Evolutionary conservation across 2,113 vertebrate genomes (phyloP), one percentile per base, ranked within the genome.

Genomic region (Antechinus stuartii): DNA sequence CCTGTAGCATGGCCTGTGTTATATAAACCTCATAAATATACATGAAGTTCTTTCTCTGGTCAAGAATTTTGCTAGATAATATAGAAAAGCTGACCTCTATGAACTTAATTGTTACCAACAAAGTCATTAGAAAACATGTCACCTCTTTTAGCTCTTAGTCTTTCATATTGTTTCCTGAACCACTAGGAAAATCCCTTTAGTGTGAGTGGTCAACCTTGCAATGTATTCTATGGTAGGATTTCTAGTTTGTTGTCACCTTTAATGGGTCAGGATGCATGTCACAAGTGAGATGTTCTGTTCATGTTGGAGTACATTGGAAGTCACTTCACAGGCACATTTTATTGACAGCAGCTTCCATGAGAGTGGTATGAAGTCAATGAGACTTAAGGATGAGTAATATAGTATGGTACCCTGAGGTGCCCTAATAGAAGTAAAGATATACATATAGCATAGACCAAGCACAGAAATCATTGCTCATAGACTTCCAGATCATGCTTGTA

Each of bases 241-340:
- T 90, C 91, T 92, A 93, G 84, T 0, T 54, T 68, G 89, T 54
- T 93, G 68, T 93, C 92, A 92, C 95, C 89, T 93, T 96, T 92
- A 91, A 95, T 95, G 92, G 91, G 94, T 95, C 95, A 95, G 96
- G 94, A 90, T 61, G 56, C 92, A 84, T 42, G 68, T 22, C 35
- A 35, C 61, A 23, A 42, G 35, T 84, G 68, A 97, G 96, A 23
- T 57, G 68, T 94, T 94, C 94, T 76, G 95, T 92, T 95, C 96
- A 93, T 49, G 53, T 25, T 91, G 93, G 55, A 96, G 76, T 46
- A 50, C n/a, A 89, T 94, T 90, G 94, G 96, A 55, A 96, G 96
- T 96, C 95, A 94, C 93, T 97, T 95, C 95, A 54, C 55, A 96
- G 54, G 2, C 57, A 93, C 90, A 14, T 96, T 95, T 96, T 92